These are phyloP conservation scores for Paramormyrops kingsleyae DNA, from an alignment of 2,113 vertebrate species.

Conservation along the genomic window DNA sequence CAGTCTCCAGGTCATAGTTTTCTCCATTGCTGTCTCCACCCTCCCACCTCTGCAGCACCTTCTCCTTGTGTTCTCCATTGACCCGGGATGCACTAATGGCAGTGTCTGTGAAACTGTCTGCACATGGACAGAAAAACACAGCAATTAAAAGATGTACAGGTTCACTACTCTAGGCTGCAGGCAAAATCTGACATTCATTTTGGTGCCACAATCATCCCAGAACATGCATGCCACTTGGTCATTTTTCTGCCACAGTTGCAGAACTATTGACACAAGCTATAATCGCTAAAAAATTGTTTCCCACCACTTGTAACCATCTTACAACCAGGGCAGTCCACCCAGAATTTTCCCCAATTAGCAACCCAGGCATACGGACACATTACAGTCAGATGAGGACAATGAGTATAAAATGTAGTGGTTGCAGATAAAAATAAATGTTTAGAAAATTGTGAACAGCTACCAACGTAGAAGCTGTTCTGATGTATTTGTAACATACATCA, in stretches of 20 bases:
- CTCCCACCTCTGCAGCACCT: conserved; percentile 83
- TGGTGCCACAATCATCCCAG: neutral
- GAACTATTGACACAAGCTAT: neutral
- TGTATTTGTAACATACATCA: neutral
- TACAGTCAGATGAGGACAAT: neutral
- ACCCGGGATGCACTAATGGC: conserved; percentile 74
- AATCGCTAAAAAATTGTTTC: neutral
- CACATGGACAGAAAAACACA: neutral
- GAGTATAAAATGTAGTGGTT: neutral
- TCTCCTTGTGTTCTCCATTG: conserved; percentile 86
- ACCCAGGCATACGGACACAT: neutral
- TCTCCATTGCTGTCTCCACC: conserved; percentile 83
- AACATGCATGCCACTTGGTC: neutral
- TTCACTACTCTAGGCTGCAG: neutral
- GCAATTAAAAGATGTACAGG: neutral
- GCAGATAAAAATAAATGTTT: neutral
- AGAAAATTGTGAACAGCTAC: neutral
- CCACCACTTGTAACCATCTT: neutral
- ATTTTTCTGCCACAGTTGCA: neutral
- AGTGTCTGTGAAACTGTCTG: conserved; percentile 83
- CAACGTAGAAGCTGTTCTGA: no score
- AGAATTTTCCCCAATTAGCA: neutral
- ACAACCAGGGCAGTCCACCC: neutral
- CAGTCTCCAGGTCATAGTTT: conserved; percentile 78
- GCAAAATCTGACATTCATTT: neutral